Evolutionary conservation across 2,797 vertebrate species (phyloP).

Genomic region (Periophthalmus magnuspinnatus): DNA sequence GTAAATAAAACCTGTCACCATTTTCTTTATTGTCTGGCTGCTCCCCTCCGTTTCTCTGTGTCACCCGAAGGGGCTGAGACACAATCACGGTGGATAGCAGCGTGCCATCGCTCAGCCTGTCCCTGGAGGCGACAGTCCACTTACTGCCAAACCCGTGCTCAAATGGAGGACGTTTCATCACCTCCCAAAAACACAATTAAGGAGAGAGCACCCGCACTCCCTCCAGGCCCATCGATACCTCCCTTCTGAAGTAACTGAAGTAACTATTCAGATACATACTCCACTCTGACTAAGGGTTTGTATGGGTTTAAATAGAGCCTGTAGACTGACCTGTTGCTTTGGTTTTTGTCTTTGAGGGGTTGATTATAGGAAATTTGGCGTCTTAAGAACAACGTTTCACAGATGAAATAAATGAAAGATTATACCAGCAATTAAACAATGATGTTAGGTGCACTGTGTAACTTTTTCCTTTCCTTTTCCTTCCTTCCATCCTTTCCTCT

Average conservation of each 20-base stretch:
- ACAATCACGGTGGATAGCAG: constrained; percentile 67
- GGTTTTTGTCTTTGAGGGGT: background rate
- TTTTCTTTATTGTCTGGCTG: constrained; percentile 49
- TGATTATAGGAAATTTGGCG: background rate
- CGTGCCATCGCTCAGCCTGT: constrained; percentile 67
- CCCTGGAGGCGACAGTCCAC: constrained; percentile 73
- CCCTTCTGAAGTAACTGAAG: constrained; percentile 57
- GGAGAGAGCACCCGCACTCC: constrained; percentile 37
- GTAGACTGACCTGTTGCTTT: background rate
- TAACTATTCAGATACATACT: constrained; percentile 58
- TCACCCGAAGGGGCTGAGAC: constrained; percentile 62
- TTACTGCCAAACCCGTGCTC: constrained; percentile 63
- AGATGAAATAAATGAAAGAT: background rate
- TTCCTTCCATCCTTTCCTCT: too few relatives aligned
- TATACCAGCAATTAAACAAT: background rate
- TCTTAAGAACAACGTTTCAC: background rate
- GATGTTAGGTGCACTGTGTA: too few relatives aligned
- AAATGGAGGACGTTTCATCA: constrained; percentile 73
- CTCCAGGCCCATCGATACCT: constrained; percentile 28
- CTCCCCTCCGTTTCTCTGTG: constrained; percentile 55
- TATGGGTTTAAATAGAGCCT: constrained; percentile 28
- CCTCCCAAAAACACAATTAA: constrained; percentile 72
- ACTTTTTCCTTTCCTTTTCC: too few relatives aligned
- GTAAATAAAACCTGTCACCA: background rate
- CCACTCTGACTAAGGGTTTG: constrained; percentile 49